phyloP scores from a whole-genome alignment of 2,113 vertebrate genomes.

The Henicopernis longicauda region DNA sequence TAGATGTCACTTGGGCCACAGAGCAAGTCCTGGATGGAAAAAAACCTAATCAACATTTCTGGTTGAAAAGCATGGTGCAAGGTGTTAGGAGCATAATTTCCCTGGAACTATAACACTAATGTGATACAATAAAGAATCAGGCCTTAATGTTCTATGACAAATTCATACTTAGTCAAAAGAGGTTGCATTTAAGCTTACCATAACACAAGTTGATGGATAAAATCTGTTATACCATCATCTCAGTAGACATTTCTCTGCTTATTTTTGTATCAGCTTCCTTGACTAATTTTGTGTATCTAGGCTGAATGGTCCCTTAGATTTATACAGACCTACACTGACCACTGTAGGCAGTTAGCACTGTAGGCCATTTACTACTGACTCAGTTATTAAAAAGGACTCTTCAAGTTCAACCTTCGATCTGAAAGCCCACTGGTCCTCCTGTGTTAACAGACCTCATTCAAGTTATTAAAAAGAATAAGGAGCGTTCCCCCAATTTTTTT shows the following conservation, averaged over 20 bases:
- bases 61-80: not conserved
- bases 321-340: not conserved
- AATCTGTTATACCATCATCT: not conserved
- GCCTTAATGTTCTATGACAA: not conserved
- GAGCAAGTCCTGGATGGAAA: not conserved
- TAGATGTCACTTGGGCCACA: not conserved
- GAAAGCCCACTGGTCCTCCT: not conserved
- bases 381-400: not conserved
- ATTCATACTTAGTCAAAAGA: not conserved
- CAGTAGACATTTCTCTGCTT: not conserved
- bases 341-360: not conserved
- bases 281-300: not conserved
- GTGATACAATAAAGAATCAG: not conserved
- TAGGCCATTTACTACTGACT: not conserved
- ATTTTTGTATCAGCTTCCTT: not conserved
- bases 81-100: not conserved
- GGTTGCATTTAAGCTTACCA: not conserved
- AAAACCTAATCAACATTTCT: not conserved
- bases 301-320: not conserved
- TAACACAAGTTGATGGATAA: not conserved
- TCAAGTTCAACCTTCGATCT: not conserved
- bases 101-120: not conserved
- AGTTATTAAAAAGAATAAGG: not conserved
- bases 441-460: not conserved
- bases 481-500: rapidly evolving